Evolutionary conservation across 2,888 invertebrate species (phyloP).

Genomic region (Callimorpha dominula): DNA sequence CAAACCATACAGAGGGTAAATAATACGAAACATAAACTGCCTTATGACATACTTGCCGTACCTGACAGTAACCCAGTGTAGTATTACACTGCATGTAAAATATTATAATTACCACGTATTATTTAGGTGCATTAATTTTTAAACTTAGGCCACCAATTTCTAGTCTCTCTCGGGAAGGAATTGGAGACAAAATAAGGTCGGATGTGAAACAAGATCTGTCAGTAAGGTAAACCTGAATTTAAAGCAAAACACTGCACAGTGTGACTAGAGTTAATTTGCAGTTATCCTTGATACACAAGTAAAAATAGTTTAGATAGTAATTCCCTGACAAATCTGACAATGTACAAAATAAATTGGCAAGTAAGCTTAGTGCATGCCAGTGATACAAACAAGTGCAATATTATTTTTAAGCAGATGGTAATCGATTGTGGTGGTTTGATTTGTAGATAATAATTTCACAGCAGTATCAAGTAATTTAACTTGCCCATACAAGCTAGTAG

Average conservation of each 20-base stretch:
- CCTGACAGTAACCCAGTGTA: slow-evolving; percentile 48
- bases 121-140: slow-evolving; percentile 69
- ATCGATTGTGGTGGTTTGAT: slow-evolving; percentile 52
- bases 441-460: slow-evolving; percentile 42
- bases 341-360: slow-evolving; percentile 28
- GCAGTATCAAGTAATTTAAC: slow-evolving; percentile 34
- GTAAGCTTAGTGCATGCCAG: slow-evolving; percentile 50
- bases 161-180: slow-evolving; percentile 84
- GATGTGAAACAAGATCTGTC: slow-evolving; percentile 83
- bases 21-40: slow-evolving; percentile 50
- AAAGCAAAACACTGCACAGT: slow-evolving; percentile 71
- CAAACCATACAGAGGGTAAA: slow-evolving; percentile 84
- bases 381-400: slow-evolving; percentile 29
- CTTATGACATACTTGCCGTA: slow-evolving; percentile 34
- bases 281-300: slow-evolving; percentile 50
- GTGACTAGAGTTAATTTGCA: slow-evolving; percentile 70
- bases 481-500: slow-evolving; percentile 29
- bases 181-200: slow-evolving; percentile 85
- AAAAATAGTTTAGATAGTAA: slow-evolving; percentile 41
- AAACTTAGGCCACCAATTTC: slow-evolving; percentile 80
- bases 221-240: slow-evolving; percentile 80
- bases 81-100: slow-evolving; percentile 65
- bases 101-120: slow-evolving; percentile 62
- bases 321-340: slow-evolving; percentile 37
- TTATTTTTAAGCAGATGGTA: slow-evolving; percentile 38